These are phyloP conservation scores for Neuroterus valhalla DNA, from an alignment of 1,140 invertebrate genomes.

Conservation along the genomic window DNA sequence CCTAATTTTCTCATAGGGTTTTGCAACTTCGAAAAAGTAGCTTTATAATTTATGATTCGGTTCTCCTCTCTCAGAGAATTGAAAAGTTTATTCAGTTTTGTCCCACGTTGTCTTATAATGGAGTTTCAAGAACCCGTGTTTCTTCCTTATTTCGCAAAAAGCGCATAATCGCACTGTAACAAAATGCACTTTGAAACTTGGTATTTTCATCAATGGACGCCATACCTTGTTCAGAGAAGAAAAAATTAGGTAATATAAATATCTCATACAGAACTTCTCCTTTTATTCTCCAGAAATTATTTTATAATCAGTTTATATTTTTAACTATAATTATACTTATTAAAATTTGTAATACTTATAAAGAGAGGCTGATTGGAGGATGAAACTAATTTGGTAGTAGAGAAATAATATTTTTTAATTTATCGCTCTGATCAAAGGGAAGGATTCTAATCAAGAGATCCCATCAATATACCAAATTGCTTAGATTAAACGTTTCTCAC, in stretches of 20 bases:
- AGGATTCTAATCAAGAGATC: constrained; percentile 23
- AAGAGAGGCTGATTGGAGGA: not conserved
- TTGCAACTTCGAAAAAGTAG: constrained; percentile 4
- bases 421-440: not conserved
- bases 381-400: not conserved
- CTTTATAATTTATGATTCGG: constrained; percentile 21
- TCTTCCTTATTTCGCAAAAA: constrained; percentile 13
- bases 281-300: too few species aligned
- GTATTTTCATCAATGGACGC: constrained; percentile 2
- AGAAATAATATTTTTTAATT: constrained; percentile 1
- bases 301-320: too few species aligned
- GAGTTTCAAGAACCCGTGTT: constrained; percentile 19
- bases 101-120: constrained; percentile 15
- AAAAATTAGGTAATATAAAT: not conserved
- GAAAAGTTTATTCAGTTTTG: constrained; percentile 15
- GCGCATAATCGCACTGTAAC: not conserved
- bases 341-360: too few species aligned
- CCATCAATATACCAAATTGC: constrained; percentile 7
- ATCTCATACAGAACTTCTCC: too few species aligned
- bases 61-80: constrained; percentile 23
- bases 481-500: constrained; percentile 14
- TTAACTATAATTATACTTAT: too few species aligned
- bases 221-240: not conserved
- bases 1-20: not conserved
- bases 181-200: constrained; percentile 25